Conservation (phyloP, 2,888 invertebrate genomes). For the Barypeithes pellucidus region DNA sequence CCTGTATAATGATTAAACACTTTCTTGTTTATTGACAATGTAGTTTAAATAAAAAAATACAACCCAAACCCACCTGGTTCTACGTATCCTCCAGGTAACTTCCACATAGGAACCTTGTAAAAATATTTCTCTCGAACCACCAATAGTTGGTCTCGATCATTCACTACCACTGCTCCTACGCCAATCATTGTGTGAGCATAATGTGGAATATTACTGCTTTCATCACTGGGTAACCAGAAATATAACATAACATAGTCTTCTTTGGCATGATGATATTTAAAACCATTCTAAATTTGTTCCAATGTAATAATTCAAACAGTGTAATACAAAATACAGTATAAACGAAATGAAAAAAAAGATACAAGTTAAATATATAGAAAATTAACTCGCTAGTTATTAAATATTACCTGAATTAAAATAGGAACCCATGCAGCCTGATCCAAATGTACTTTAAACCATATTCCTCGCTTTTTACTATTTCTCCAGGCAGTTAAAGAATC, state of each 20-base stretch:
- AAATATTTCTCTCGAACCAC: conserved; percentile 84
- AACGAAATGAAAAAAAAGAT: neutral
- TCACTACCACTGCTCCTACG: conserved; percentile 89
- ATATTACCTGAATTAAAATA: conserved; percentile 79
- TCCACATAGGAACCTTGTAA: conserved; percentile 80
- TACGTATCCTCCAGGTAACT: conserved; percentile 93
- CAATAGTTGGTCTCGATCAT: conserved; percentile 83
- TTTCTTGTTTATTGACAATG: no score
- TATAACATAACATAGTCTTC: conserved; percentile 86
- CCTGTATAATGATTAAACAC: no score
- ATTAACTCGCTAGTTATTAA: no score
- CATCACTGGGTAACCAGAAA: conserved; percentile 82
- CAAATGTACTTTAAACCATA: conserved; percentile 87
- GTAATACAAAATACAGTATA: neutral
- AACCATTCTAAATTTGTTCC: conserved; percentile 76
- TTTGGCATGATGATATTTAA: conserved; percentile 91
- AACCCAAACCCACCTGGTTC: conserved; percentile 78
- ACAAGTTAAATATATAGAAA: no score
- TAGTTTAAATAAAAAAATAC: neutral
- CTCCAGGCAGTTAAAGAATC: conserved; percentile 82
- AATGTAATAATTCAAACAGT: neutral
- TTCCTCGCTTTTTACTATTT: conserved; percentile 77
- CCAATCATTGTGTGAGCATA: conserved; percentile 88
- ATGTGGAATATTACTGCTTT: conserved; percentile 79
- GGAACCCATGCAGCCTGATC: conserved; percentile 85